These are phyloP conservation scores for Diadema setosum DNA, from an alignment of 35 echinoderm and acorn worm species.

Conservation along the genomic window DNA sequence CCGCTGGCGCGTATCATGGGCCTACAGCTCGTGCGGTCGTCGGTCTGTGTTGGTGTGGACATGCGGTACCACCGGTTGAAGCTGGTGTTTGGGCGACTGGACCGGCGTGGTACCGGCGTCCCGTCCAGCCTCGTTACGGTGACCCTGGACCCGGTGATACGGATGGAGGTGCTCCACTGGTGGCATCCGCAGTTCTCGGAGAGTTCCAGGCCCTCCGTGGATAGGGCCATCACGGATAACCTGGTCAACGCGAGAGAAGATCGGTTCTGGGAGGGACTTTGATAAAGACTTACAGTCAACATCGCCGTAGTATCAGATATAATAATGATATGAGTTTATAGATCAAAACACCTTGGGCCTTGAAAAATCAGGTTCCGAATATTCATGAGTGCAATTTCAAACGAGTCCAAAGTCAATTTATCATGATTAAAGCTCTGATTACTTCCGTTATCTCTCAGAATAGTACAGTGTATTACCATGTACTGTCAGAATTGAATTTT, in stretches of 20 bases:
- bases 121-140: neutral
- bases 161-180: conserved; percentile 8
- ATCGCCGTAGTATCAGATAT: too few species aligned
- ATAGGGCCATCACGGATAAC: neutral
- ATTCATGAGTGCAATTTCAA: too few species aligned
- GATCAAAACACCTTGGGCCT: too few species aligned
- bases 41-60: neutral
- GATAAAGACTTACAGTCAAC: too few species aligned
- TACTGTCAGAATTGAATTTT: too few species aligned
- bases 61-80: conserved; percentile 13
- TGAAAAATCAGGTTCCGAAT: too few species aligned
- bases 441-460: too few species aligned
- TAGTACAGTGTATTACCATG: too few species aligned
- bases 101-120: neutral
- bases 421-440: too few species aligned
- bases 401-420: too few species aligned
- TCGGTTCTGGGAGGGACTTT: neutral
- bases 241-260: neutral
- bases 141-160: conserved; percentile 6
- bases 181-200: conserved; percentile 33
- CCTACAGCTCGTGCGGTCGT: neutral
- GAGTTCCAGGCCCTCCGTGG: neutral
- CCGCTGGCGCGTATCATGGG: conserved; percentile 23
- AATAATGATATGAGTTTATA: too few species aligned
- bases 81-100: neutral